phyloP scores from a whole-genome alignment of 2,797 vertebrate species.

The Vipera latastei region DNA sequence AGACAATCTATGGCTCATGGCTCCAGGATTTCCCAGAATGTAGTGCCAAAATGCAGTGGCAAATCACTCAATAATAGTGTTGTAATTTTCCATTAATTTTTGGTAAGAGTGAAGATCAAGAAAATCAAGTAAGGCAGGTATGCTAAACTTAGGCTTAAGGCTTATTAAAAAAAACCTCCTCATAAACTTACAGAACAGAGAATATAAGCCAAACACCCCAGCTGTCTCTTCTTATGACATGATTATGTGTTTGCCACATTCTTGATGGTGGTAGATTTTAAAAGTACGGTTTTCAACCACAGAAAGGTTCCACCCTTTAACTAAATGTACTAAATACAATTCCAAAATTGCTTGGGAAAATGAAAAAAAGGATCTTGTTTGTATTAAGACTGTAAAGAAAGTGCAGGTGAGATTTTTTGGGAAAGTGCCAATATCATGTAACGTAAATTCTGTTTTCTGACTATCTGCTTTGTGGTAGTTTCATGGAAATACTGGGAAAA shows the following conservation, averaged over 20 bases:
- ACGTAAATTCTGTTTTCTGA: neutral
- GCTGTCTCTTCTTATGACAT: neutral
- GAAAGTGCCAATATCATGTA: neutral
- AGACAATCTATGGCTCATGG: neutral
- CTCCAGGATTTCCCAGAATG: neutral
- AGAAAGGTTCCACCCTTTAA: neutral
- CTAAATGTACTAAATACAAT: too few relatives aligned
- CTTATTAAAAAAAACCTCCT: neutral
- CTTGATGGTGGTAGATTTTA: neutral
- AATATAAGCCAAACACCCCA: neutral
- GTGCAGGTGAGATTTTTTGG: neutral
- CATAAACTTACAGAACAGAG: neutral
- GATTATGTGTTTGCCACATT: neutral
- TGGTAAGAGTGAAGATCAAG: neutral
- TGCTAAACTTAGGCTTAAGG: neutral
- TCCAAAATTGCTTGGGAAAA: neutral
- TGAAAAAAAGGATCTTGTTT: neutral
- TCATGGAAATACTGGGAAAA: neutral
- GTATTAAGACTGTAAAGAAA: neutral
- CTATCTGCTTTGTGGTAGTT: neutral
- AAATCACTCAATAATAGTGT: neutral
- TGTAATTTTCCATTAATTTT: neutral
- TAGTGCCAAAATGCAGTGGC: neutral
- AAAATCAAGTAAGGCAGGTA: neutral
- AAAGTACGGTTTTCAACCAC: neutral